These are phyloP conservation scores for Doryteuthis pealeii DNA, from an alignment of 1,140 invertebrate species.

Conservation along the genomic window DNA sequence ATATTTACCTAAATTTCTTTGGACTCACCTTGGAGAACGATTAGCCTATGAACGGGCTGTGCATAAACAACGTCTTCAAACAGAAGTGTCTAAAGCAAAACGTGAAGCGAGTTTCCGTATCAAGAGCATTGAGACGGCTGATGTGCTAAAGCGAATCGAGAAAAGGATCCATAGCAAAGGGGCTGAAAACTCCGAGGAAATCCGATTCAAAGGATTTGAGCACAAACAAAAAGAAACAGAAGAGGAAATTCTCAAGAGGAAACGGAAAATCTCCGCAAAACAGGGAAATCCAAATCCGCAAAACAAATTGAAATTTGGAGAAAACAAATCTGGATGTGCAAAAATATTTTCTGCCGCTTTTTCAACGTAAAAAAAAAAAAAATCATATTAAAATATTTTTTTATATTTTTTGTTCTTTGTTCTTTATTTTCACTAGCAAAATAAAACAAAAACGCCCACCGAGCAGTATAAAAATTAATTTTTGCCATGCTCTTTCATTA, in stretches of 20 bases:
- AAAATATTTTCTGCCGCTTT: slow-evolving; percentile 10
- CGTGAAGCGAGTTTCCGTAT: slow-evolving; percentile 81
- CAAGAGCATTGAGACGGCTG: slow-evolving; percentile 78
- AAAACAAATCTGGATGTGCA: background rate
- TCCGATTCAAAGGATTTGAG: slow-evolving; percentile 23
- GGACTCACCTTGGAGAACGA: slow-evolving; percentile 90
- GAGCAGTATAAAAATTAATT: no score
- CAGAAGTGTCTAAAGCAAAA: slow-evolving; percentile 89
- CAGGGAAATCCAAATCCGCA: background rate
- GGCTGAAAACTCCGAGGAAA: background rate
- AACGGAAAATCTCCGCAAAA: slow-evolving; percentile 18
- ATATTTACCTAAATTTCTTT: slow-evolving; percentile 90
- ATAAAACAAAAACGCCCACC: no score
- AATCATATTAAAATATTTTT: background rate
- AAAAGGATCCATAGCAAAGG: slow-evolving; percentile 19
- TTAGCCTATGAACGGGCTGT: slow-evolving; percentile 87
- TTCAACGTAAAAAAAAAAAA: background rate
- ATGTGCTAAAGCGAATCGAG: slow-evolving; percentile 66
- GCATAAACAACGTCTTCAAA: slow-evolving; percentile 78
- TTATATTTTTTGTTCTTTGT: background rate
- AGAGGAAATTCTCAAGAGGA: slow-evolving; percentile 43
- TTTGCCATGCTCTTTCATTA: no score
- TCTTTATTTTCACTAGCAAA: no score
- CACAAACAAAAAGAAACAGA: slow-evolving; percentile 47
- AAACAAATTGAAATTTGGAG: background rate